Evolutionary conservation across 2,888 invertebrate genomes (phyloP).

Genomic region (Tromatobia lineatoria): DNA sequence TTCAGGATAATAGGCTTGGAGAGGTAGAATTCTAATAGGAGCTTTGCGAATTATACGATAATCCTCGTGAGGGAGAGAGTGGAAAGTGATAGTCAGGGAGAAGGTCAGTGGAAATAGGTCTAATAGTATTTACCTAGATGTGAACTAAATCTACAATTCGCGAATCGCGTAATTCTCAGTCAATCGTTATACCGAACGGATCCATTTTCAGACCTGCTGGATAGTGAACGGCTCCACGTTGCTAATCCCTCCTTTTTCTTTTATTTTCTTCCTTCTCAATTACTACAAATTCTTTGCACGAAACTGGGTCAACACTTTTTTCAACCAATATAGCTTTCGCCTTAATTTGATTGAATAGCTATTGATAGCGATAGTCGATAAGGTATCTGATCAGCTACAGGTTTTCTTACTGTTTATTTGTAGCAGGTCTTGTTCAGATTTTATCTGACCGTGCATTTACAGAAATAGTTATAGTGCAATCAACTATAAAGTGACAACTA

Average conservation of each 20-base stretch:
- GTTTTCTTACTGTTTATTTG: conserved; percentile 3
- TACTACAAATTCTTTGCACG: conserved; percentile 12
- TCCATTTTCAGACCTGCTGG: neutral
- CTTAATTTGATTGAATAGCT: conserved; percentile 2
- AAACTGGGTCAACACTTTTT: conserved; percentile 17
- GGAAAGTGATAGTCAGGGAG: neutral
- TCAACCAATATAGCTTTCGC: neutral
- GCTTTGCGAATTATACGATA: neutral
- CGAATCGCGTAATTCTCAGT: conserved; percentile 17
- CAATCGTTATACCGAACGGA: conserved; percentile 3
- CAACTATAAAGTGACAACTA: no score
- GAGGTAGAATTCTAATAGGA: neutral
- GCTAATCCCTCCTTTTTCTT: conserved; percentile 8
- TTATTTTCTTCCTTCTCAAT: conserved; percentile 10
- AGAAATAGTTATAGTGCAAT: no score
- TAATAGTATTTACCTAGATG: conserved; percentile 8
- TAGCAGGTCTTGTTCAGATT: neutral
- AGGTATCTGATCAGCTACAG: neutral
- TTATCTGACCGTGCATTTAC: neutral
- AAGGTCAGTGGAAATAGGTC: conserved; percentile 17
- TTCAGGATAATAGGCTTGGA: neutral
- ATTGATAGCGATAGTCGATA: neutral
- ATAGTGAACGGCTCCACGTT: conserved; percentile 2
- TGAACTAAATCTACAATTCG: conserved; percentile 16
- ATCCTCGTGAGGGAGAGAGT: neutral